phyloP scores from a whole-genome alignment of 2,888 invertebrate genomes.

The Drosophila rellima region DNA sequence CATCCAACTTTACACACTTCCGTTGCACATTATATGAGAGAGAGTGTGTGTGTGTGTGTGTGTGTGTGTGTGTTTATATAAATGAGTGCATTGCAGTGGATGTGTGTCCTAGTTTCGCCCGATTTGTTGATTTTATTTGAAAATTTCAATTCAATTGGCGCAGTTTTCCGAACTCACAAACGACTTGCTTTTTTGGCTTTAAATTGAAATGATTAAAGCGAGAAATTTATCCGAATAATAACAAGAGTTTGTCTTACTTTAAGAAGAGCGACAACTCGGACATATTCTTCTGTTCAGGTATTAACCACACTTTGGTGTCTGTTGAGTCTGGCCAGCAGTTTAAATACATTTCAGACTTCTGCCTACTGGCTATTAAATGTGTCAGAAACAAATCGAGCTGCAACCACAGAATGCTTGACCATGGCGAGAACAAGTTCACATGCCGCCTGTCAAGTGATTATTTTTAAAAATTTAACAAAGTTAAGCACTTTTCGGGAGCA shows the following conservation, averaged over 20 bases:
- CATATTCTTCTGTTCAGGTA: neutral
- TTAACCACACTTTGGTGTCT: constrained; percentile 2
- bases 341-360: neutral
- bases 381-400: constrained; percentile 19
- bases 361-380: constrained; percentile 12
- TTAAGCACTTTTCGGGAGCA: constrained; percentile 25
- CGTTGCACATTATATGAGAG: constrained; percentile 34
- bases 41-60: neutral
- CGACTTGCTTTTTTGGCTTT: constrained; percentile 19
- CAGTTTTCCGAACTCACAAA: constrained; percentile 15
- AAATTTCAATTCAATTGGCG: constrained; percentile 43
- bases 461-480: constrained; percentile 50
- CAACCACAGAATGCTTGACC: constrained; percentile 16
- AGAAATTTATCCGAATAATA: constrained; percentile 10
- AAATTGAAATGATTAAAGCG: constrained; percentile 48
- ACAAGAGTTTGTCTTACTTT: neutral
- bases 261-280: neutral
- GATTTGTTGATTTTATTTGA: constrained; percentile 45
- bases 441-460: constrained; percentile 44
- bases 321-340: neutral
- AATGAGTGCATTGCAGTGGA: constrained; percentile 18
- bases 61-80: neutral
- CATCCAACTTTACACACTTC: constrained; percentile 52
- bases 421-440: constrained; percentile 18
- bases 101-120: constrained; percentile 56